A percentile compares a stretch with the other conserved stretches of the same genome.
phyloP scores from a whole-genome alignment of 2,113 vertebrate genomes.

The Todiramphus chloris region DNA sequence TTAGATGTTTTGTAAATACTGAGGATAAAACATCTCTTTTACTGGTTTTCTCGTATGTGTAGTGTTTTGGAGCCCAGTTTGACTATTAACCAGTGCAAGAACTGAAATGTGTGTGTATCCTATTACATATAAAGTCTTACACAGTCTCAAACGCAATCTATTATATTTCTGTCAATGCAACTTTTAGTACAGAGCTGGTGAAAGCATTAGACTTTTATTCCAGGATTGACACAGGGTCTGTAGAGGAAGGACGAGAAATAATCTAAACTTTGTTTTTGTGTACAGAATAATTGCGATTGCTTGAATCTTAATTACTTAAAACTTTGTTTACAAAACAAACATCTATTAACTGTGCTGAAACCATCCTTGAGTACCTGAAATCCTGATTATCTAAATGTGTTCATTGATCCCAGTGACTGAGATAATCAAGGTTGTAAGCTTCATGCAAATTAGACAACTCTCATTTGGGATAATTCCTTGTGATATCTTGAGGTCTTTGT shows the following conservation, averaged over 20 bases:
- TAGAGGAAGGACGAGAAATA: neutral
- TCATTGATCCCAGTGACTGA: neutral
- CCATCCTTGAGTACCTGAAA: neutral
- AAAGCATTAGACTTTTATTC: neutral
- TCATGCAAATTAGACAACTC: neutral
- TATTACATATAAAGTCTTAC: neutral
- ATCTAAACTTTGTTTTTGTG: neutral
- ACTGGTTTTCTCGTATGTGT: neutral
- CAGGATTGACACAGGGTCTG: neutral
- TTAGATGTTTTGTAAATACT: neutral
- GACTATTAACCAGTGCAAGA: neutral
- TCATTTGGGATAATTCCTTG: neutral
- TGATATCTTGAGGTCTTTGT: fast-evolving
- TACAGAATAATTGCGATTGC: neutral
- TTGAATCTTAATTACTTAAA: neutral
- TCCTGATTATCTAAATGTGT: neutral
- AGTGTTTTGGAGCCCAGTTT: neutral
- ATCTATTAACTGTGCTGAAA: neutral
- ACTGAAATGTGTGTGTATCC: fast-evolving
- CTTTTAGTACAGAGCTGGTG: neutral
- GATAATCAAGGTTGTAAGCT: neutral
- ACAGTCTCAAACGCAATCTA: neutral
- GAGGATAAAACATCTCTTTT: neutral
- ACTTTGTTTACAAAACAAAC: neutral
- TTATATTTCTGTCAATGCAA: neutral